Conservation (phyloP, 1,140 invertebrate species). For the Aphidius ervi region DNA sequence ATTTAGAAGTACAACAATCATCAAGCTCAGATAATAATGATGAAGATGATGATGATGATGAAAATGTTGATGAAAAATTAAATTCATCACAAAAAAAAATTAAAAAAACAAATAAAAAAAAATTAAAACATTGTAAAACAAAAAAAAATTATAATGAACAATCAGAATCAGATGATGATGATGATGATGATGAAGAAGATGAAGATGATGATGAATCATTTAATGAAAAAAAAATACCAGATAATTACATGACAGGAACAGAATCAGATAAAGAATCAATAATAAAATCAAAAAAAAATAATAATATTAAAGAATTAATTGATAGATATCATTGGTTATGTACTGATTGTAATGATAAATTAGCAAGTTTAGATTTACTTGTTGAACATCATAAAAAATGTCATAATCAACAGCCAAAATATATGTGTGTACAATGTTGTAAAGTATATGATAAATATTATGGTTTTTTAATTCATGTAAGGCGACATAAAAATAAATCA, state of each 20-base stretch:
- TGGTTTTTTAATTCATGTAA: conserved; percentile 57
- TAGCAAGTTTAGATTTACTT: conserved; percentile 52
- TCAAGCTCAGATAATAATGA: conserved; percentile 23
- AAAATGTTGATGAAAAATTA: conserved; percentile 15
- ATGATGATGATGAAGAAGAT: conserved; percentile 27
- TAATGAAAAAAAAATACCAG: conserved; percentile 41
- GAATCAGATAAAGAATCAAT: conserved; percentile 46
- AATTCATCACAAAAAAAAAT: background rate
- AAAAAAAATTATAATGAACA: conserved; percentile 33
- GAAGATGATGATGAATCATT: conserved; percentile 26
- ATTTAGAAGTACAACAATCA: conserved; percentile 23
- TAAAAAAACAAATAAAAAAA: conserved; percentile 11
- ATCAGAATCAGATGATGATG: conserved; percentile 28
- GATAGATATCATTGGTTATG: conserved; percentile 58
- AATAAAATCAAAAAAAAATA: conserved; percentile 35
- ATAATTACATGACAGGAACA: conserved; percentile 50
- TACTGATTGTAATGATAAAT: conserved; percentile 54
- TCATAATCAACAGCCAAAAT: conserved; percentile 56
- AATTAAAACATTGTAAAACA: conserved; percentile 19
- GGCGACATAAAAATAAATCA: conserved; percentile 53
- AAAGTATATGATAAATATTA: conserved; percentile 60
- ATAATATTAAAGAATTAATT: conserved; percentile 38
- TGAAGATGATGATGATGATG: conserved; percentile 18
- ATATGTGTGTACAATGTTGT: conserved; percentile 57
- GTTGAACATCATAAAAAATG: conserved; percentile 53